phyloP scores from a whole-genome alignment of 2,113 vertebrate genomes.

The Acanthisitta chloris region DNA sequence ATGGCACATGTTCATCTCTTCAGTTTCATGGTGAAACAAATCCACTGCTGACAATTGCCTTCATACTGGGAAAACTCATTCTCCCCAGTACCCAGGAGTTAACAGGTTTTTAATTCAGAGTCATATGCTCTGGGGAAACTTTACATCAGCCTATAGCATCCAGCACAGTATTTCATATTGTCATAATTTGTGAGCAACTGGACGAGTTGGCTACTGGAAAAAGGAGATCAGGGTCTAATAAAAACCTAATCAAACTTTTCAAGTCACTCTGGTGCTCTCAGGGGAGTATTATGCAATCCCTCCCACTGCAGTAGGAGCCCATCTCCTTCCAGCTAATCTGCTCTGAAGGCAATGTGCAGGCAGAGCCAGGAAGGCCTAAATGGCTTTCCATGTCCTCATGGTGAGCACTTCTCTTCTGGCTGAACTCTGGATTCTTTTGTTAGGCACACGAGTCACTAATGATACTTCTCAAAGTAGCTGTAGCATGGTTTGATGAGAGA shows the following conservation, averaged over 20 bases:
- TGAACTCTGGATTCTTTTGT: not conserved
- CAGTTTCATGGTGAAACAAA: not conserved
- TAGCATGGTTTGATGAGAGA: not conserved
- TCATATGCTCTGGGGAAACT: not conserved
- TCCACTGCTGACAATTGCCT: not conserved
- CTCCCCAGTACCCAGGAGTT: not conserved
- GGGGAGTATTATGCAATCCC: conserved; percentile 4
- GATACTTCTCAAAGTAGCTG: conserved; percentile 9
- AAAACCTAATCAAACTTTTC: conserved; percentile 29
- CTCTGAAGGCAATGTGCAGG: not conserved
- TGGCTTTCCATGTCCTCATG: not conserved
- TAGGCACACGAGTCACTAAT: not conserved
- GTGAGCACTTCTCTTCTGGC: not conserved
- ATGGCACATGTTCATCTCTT: not conserved
- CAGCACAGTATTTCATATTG: conserved; percentile 2
- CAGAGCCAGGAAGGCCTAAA: not conserved
- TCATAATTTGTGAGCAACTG: not conserved
- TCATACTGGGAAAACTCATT: not conserved
- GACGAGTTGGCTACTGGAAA: conserved; percentile 1
- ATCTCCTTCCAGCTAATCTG: conserved; percentile 7
- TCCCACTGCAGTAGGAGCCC: not conserved
- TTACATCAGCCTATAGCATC: not conserved
- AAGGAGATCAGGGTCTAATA: not conserved
- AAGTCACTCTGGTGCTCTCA: not conserved
- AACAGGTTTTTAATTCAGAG: not conserved